phyloP scores from a whole-genome alignment of 2,888 invertebrate species.

The Acanthosepion lycidas region DNA sequence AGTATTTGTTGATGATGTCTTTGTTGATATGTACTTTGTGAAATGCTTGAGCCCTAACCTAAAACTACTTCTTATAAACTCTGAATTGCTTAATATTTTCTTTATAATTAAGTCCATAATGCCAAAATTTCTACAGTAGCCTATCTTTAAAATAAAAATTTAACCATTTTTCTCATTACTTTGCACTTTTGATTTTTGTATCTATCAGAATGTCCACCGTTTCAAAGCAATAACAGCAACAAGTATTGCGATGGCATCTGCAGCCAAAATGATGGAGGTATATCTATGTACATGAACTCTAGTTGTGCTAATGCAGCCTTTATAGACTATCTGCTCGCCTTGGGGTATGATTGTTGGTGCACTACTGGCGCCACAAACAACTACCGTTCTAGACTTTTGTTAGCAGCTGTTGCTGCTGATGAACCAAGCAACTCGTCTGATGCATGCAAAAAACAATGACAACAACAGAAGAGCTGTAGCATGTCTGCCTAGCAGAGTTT shows the following conservation, averaged over 20 bases:
- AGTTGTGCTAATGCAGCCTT: conserved; percentile 44
- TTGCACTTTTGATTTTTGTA: conserved; percentile 42
- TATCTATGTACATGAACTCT: conserved; percentile 44
- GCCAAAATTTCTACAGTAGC: not conserved
- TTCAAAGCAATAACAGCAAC: conserved; percentile 47
- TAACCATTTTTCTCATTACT: conserved; percentile 34
- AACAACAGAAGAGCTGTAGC: conserved; percentile 34
- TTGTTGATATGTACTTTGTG: conserved; percentile 20
- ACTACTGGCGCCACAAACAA: not conserved
- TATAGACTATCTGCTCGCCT: conserved; percentile 42
- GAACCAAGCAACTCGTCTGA: not conserved
- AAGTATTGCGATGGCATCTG: conserved; percentile 47
- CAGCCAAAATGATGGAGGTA: conserved; percentile 48
- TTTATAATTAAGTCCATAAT: not conserved
- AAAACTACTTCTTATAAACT: not conserved
- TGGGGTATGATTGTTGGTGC: not conserved
- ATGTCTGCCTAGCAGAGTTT: conserved; percentile 43
- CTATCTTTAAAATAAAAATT: not conserved
- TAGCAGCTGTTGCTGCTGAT: not conserved
- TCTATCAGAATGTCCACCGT: conserved; percentile 42
- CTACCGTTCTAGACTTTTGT: not conserved
- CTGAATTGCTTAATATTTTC: not conserved
- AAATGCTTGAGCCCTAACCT: not conserved
- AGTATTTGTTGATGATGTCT: not conserved
- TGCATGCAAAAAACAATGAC: not conserved